Conservation (phyloP, 2,113 vertebrate genomes). For the Maccullochella peelii region DNA sequence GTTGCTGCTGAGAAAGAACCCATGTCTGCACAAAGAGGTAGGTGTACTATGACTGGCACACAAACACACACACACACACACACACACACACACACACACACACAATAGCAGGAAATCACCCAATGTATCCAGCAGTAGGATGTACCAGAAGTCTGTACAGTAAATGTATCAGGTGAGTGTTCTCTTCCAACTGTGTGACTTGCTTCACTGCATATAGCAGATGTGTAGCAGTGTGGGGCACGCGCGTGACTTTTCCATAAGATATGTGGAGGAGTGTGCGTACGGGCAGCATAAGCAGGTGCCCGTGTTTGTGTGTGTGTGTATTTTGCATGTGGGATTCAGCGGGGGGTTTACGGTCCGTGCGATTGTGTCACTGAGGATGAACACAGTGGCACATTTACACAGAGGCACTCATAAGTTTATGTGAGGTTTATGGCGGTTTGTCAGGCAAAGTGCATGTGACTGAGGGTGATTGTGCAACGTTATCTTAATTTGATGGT, state of each 20-base stretch:
- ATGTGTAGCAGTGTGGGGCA: conserved; percentile 43
- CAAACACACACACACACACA: conserved; percentile 32
- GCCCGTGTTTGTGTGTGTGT: background rate
- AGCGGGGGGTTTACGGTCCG: background rate
- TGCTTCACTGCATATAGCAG: conserved; percentile 20
- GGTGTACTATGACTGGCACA: conserved; percentile 71
- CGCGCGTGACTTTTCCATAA: conserved; percentile 56
- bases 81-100: conserved; percentile 14
- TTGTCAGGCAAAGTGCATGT: conserved; percentile 15
- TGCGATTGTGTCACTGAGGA: conserved; percentile 4
- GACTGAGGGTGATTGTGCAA: background rate
- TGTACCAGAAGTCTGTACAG: conserved; percentile 6
- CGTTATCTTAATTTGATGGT: background rate
- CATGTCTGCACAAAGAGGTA: conserved; percentile 84
- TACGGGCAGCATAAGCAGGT: conserved; percentile 1
- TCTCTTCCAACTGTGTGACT: conserved; percentile 38
- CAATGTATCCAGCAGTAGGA: conserved; percentile 24
- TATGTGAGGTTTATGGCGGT: conserved; percentile 22
- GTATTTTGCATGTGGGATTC: conserved; percentile 1
- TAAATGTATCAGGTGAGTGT: conserved; percentile 57
- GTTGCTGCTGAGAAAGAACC: conserved; percentile 73
- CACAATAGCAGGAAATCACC: conserved; percentile 36
- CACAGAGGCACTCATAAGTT: background rate
- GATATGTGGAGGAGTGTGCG: background rate
- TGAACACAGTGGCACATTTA: background rate